Evolutionary conservation across 1,140 invertebrate species (phyloP).

Genomic region (Drosophila novamexicana): DNA sequence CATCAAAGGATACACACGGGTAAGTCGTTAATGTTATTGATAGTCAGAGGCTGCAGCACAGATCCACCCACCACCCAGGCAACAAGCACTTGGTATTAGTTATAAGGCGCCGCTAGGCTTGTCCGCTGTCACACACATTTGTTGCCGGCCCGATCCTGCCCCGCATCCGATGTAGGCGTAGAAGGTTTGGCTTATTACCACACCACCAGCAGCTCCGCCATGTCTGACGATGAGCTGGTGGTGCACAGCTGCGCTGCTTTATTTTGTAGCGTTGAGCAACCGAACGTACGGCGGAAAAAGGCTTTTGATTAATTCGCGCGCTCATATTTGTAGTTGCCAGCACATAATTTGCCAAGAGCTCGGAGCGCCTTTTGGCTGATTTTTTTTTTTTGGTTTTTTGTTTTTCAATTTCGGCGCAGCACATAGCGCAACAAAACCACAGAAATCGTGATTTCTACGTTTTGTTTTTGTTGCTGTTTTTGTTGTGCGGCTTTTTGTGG

Average conservation of each 20-base stretch:
- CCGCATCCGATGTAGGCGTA: constrained; percentile 30
- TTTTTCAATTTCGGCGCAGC: constrained; percentile 65
- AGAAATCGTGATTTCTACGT: constrained; percentile 79
- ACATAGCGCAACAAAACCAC: constrained; percentile 39
- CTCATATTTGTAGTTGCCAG: constrained; percentile 82
- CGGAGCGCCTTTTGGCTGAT: constrained; percentile 52
- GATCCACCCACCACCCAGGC: constrained; percentile 20
- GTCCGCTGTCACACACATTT: constrained; percentile 26
- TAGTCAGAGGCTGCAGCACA: constrained; percentile 15
- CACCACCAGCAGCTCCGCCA: constrained; percentile 8
- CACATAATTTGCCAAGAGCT: constrained; percentile 80
- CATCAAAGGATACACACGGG: constrained; percentile 99
- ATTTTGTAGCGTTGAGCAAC: constrained; percentile 53
- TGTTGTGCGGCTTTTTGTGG: constrained; percentile 64
- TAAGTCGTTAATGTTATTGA: constrained; percentile 85
- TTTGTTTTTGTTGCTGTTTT: constrained; percentile 46
- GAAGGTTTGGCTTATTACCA: constrained; percentile 48
- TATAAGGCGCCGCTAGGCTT: constrained; percentile 32
- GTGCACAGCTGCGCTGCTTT: constrained; percentile 53
- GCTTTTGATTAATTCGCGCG: constrained; percentile 79
- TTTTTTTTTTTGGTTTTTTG: constrained; percentile 36
- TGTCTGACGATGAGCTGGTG: constrained; percentile 49
- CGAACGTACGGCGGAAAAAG: constrained; percentile 38
- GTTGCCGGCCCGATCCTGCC: constrained; percentile 10
- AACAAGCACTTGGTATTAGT: constrained; percentile 22